Conservation (phyloP, 2,797 vertebrate genomes). For the Sorex maritimensis region DNA sequence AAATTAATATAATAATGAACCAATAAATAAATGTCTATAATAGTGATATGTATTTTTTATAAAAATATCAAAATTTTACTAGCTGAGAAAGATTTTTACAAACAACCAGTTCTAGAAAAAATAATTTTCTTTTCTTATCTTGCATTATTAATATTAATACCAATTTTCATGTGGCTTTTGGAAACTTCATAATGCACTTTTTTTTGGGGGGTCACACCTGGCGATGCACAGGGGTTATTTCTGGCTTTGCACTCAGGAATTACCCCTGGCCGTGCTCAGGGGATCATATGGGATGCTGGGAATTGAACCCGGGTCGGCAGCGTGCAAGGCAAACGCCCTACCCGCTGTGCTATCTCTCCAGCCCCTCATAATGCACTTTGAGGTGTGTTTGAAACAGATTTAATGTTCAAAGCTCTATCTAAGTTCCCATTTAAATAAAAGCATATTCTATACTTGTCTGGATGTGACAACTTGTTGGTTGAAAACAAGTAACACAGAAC, state of each 20-base stretch:
- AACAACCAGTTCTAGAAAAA: background rate
- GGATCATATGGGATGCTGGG: no score
- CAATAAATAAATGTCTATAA: background rate
- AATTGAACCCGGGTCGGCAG: no score
- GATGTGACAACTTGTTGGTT: background rate
- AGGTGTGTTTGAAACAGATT: background rate
- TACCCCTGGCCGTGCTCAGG: no score
- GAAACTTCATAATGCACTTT: background rate
- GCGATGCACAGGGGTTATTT: no score
- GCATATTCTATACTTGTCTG: background rate
- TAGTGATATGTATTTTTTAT: constrained; percentile 80
- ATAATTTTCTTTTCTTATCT: background rate
- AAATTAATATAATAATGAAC: constrained; percentile 66
- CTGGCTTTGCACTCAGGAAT: no score
- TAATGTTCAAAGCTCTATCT: background rate
- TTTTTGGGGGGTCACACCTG: no score
- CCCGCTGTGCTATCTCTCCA: no score
- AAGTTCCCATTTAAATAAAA: background rate
- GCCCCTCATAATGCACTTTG: background rate
- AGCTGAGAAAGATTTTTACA: constrained; percentile 78
- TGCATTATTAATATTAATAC: background rate
- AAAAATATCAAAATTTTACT: constrained; percentile 82
- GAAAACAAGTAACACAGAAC: no score
- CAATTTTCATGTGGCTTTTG: background rate
- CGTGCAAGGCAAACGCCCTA: no score